A percentile compares a stretch with the other conserved stretches of the same genome.
Evolutionary conservation across 2,888 invertebrate species (phyloP).

Genomic region (Drosophila picticornis): DNA sequence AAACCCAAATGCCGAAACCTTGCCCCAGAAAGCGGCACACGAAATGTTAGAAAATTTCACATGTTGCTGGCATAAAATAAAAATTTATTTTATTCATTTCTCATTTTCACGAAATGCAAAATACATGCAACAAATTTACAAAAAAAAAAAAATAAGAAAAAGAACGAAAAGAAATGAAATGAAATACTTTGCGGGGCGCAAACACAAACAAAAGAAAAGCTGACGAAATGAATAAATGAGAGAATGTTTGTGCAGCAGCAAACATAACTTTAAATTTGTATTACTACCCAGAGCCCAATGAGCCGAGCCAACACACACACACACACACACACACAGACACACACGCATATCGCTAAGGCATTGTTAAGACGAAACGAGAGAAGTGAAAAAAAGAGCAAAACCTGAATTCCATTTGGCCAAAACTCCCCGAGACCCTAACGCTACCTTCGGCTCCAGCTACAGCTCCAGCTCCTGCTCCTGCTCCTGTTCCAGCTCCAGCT

Average conservation of each 20-base stretch:
- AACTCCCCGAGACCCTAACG: conserved; percentile 54
- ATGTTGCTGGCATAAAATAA: conserved; percentile 83
- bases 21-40: conserved; percentile 8
- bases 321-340: conserved; percentile 11
- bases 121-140: conserved; percentile 65
- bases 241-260: conserved; percentile 51
- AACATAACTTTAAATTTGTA: conserved; percentile 82
- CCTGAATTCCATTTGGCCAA: conserved; percentile 71
- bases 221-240: conserved; percentile 78
- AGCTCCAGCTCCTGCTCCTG: neutral
- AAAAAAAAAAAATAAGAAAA: conserved; percentile 9
- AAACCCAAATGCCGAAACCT: conserved; percentile 37
- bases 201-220: conserved; percentile 33
- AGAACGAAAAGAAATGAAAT: neutral
- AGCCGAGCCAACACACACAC: conserved; percentile 41
- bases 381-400: conserved; percentile 42
- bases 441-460: neutral
- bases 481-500: neutral
- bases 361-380: conserved; percentile 54
- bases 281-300: conserved; percentile 78
- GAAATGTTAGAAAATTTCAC: conserved; percentile 71
- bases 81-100: conserved; percentile 84
- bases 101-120: conserved; percentile 75
- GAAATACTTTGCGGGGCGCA: conserved; percentile 19
- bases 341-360: conserved; percentile 47